Evolutionary conservation across 2,888 invertebrate species (phyloP).

Genomic region (Drosophila anomalata): DNA sequence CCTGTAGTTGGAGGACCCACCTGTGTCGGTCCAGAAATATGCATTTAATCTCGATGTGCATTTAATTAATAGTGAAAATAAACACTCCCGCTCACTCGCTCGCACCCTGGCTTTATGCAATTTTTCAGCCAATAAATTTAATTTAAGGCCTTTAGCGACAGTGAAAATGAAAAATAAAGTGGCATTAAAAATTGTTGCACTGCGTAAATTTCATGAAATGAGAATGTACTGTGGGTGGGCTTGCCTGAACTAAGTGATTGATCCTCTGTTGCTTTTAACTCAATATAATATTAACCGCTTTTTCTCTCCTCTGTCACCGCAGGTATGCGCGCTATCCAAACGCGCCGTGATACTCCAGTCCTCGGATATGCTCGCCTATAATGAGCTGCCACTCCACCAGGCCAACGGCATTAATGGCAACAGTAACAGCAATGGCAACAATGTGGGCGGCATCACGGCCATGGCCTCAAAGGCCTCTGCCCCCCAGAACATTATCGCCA

Average conservation of each 20-base stretch:
- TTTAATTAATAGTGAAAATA: slow-evolving; percentile 71
- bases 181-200: slow-evolving; percentile 37
- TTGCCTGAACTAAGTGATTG: background rate
- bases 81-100: slow-evolving; percentile 48
- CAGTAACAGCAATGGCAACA: slow-evolving; percentile 44
- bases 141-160: slow-evolving; percentile 55
- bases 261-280: background rate
- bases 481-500: slow-evolving; percentile 82
- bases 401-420: slow-evolving; percentile 52
- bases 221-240: background rate
- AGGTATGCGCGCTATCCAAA: slow-evolving; percentile 90
- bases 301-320: slow-evolving; percentile 51
- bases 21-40: slow-evolving; percentile 47
- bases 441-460: slow-evolving; percentile 61
- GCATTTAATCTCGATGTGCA: slow-evolving; percentile 68
- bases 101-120: slow-evolving; percentile 31
- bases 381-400: slow-evolving; percentile 76
- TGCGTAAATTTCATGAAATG: slow-evolving; percentile 1
- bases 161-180: slow-evolving; percentile 55
- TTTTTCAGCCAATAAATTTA: slow-evolving; percentile 66
- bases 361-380: slow-evolving; percentile 84
- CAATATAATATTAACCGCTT: slow-evolving; percentile 28
- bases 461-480: slow-evolving; percentile 73
- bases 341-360: slow-evolving; percentile 86
- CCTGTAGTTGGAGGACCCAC: slow-evolving; percentile 19